Conservation (phyloP, 2,797 vertebrate genomes). For the Anisognathus igniventris region DNA sequence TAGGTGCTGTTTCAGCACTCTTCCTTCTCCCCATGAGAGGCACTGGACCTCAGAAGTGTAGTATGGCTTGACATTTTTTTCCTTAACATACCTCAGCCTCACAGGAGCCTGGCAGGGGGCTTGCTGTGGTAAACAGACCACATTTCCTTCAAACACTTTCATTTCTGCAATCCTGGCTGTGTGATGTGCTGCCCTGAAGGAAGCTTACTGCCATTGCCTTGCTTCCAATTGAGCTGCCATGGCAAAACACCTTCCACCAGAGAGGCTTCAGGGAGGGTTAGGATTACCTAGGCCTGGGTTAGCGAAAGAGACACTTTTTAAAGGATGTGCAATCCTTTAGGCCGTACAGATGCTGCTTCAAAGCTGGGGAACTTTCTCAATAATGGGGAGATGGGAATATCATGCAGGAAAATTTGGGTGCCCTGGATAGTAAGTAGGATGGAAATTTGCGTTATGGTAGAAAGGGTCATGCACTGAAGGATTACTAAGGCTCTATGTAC, state of each 20-base stretch:
- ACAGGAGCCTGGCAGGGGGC: neutral
- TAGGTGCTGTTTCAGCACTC: neutral
- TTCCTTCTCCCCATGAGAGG: neutral
- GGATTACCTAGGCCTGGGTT: neutral
- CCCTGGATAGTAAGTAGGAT: neutral
- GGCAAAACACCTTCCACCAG: neutral
- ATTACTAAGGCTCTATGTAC: neutral
- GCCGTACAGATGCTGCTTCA: neutral
- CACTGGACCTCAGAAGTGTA: neutral
- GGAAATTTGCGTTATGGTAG: neutral
- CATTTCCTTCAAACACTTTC: neutral
- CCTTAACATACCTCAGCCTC: neutral
- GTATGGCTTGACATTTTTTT: neutral
- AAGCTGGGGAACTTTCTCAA: neutral
- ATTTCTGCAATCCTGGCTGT: neutral
- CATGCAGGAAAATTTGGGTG: neutral
- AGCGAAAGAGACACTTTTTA: neutral
- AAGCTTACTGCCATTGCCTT: neutral
- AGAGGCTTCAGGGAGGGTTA: neutral
- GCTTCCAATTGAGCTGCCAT: neutral
- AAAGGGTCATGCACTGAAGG: neutral
- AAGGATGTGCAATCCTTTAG: neutral
- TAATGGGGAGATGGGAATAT: neutral
- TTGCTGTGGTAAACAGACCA: neutral
- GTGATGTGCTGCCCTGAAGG: neutral